Conservation (phyloP, 1,140 invertebrate genomes). For the Caenorhabditis tropicalis region DNA sequence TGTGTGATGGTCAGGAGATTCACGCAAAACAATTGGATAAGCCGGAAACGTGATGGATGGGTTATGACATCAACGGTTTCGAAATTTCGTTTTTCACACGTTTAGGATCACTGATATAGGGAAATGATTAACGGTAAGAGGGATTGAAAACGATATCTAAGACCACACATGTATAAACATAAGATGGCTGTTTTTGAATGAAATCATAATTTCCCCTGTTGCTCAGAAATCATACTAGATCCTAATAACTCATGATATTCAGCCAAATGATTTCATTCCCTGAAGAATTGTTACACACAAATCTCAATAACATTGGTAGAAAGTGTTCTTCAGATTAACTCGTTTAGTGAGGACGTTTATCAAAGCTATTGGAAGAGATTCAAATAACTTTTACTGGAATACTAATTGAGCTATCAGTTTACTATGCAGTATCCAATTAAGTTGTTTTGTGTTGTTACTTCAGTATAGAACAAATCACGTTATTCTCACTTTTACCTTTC, state of each 20-base stretch:
- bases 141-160: neutral
- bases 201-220: neutral
- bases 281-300: too few relatives aligned
- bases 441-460: too few relatives aligned
- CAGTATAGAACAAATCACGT: too few relatives aligned
- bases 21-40: neutral
- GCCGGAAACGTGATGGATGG: neutral
- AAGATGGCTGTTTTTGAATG: neutral
- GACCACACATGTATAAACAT: neutral
- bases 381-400: too few relatives aligned
- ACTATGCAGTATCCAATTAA: too few relatives aligned
- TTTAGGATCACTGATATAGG: neutral
- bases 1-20: neutral
- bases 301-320: too few relatives aligned
- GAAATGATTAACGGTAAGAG: neutral
- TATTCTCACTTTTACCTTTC: too few relatives aligned
- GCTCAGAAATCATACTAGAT: neutral
- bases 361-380: too few relatives aligned
- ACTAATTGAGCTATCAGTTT: too few relatives aligned
- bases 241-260: neutral
- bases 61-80: neutral
- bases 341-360: too few relatives aligned
- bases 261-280: too few relatives aligned
- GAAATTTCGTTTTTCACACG: neutral
- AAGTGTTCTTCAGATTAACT: too few relatives aligned